Percentiles rank a stretch among this genome's conserved stretches.
Conservation (phyloP, 2,797 vertebrate species). For the Chiroxiphia lanceolata region DNA sequence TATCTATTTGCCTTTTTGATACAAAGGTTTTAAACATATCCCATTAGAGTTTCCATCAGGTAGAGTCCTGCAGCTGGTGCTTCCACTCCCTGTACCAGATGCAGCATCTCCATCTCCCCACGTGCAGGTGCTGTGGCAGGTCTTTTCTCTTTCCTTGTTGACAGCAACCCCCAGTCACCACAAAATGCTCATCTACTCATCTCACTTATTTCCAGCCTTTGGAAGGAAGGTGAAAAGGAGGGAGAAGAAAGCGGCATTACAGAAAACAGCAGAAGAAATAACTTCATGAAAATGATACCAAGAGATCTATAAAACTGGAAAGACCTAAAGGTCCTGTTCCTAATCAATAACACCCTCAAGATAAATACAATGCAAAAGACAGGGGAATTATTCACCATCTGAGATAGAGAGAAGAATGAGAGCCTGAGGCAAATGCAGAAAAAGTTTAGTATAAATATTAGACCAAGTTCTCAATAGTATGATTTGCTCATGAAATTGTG, state of each 20-base stretch:
- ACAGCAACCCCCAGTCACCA: not conserved
- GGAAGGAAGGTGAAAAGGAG: not conserved
- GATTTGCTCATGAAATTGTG: not conserved
- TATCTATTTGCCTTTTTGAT: not conserved
- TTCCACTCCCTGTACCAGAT: not conserved
- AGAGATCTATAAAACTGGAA: not conserved
- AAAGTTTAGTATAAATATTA: not conserved
- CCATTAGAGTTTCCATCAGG: not conserved
- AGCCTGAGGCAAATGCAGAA: not conserved
- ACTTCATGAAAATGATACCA: not conserved
- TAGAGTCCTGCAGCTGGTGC: not conserved
- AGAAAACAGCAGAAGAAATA: not conserved
- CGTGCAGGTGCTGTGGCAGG: accelerated
- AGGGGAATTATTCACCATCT: not conserved
- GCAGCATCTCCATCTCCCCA: accelerated
- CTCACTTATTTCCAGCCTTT: not conserved
- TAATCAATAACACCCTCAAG: not conserved
- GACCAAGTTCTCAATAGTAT: not conserved
- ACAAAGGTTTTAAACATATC: not conserved
- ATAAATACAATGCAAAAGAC: not conserved
- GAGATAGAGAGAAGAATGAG: not conserved
- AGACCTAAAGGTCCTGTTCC: not conserved
- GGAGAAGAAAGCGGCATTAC: not conserved
- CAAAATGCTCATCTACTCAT: not conserved
- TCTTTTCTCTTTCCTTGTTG: not conserved